Evolutionary conservation across 2,113 vertebrate genomes (phyloP), one percentile per base, ranked within the genome.

Genomic region (Corvus cornix): DNA sequence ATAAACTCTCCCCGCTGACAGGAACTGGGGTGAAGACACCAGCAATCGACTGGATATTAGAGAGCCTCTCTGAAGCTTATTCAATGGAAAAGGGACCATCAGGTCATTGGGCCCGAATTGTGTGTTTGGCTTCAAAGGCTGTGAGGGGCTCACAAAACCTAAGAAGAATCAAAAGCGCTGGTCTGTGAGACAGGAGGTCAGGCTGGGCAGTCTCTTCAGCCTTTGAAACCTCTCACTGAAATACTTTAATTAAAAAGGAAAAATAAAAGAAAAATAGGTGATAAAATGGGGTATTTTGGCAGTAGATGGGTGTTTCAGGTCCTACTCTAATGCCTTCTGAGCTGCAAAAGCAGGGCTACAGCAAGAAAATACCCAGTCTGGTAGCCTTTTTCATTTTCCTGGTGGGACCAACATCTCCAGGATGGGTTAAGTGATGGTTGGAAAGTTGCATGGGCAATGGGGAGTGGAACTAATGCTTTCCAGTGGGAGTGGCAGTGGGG

Each of bases 221-320:
- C 77, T 89, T 69, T 87, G 82, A 94, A 87, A 89, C 27, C n/a
- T 84, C 78, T 69, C 4, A 4, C 81, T 55, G 74, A 72, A 76
- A 82, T 39, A 8, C 33, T 94, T 89, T 69, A 92, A 95, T 96
- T 96, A 94, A 91, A 89, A 87, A 84, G 80, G 69, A 89, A 86
- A 63, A 89, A 76, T 13, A 44, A 62, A 46, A 74, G 56, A n/a
- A n/a, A 77, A 86, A 14, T 3, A 37, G 24, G 33, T 74, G 53
- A 67, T 52, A 84, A 70, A 81, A 72, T 62, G 41, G 0, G 8
- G 44, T 30, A 2, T 89, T 91, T 91, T 56, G 53, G 74, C 70
- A 93, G 74, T 43, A 49, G 55, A 4, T 73, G 78, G 62, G 62
- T 89, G 81, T 94, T 91, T 81, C 52, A 9, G 49, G 37, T 86